Evolutionary conservation across 2,113 vertebrate species (phyloP).

Genomic region (Xenopus borealis): DNA sequence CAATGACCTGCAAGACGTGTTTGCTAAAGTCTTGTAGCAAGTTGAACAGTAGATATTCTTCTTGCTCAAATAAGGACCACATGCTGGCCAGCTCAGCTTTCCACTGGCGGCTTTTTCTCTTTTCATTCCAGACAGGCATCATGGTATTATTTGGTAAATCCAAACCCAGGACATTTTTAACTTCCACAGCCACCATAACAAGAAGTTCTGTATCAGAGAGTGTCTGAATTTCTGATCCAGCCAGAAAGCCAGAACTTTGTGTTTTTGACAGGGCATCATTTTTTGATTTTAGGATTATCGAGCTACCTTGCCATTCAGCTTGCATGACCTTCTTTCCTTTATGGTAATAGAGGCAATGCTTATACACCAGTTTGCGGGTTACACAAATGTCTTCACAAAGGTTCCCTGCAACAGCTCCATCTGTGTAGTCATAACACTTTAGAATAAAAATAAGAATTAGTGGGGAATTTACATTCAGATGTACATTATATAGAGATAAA

Average conservation of each 20-base stretch:
- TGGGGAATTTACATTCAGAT: too few species aligned
- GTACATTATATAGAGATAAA: too few species aligned
- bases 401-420: constrained; percentile 76
- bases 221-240: constrained; percentile 68
- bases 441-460: constrained; percentile 46
- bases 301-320: constrained; percentile 81
- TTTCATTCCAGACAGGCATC: constrained; percentile 67
- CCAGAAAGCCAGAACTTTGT: constrained; percentile 68
- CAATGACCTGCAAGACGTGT: constrained; percentile 83
- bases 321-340: constrained; percentile 94
- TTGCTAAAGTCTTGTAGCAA: constrained; percentile 85
- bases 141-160: constrained; percentile 67
- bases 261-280: constrained; percentile 89
- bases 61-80: constrained; percentile 91
- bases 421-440: constrained; percentile 83
- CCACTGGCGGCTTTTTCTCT: constrained; percentile 59
- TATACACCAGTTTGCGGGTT: constrained; percentile 74
- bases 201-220: constrained; percentile 80
- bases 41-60: constrained; percentile 88
- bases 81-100: constrained; percentile 84
- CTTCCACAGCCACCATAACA: constrained; percentile 81
- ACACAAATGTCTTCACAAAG: constrained; percentile 91
- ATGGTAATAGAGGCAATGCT: constrained; percentile 86
- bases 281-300: constrained; percentile 87
- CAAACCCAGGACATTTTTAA: constrained; percentile 81